A percentile compares a stretch with the other conserved stretches of the same genome.
Conservation (phyloP, 2,888 invertebrate species). For the Eupithecia exiguata region DNA sequence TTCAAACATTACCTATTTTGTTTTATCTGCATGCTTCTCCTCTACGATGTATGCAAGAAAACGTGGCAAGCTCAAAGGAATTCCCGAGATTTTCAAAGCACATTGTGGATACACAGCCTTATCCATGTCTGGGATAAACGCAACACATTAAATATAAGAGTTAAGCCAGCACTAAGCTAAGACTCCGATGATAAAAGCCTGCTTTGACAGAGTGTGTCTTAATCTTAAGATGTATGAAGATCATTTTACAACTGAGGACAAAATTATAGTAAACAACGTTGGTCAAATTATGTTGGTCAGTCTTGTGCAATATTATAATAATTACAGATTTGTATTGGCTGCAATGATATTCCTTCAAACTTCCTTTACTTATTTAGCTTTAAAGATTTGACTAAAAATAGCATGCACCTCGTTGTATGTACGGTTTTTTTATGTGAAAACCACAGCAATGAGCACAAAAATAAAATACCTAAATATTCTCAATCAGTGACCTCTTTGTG, state of each 20-base stretch:
- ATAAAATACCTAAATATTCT: too few species aligned
- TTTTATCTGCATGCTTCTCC: not conserved
- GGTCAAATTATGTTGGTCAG: not conserved
- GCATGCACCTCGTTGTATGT: too few species aligned
- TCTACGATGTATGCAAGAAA: not conserved
- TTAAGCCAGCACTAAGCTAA: slow-evolving; percentile 40
- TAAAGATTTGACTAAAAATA: too few species aligned
- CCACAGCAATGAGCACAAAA: too few species aligned
- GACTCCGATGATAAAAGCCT: slow-evolving; percentile 30
- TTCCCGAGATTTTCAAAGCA: not conserved
- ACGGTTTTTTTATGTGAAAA: too few species aligned
- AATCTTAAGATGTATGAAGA: slow-evolving; percentile 22
- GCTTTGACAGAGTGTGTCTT: slow-evolving; percentile 10
- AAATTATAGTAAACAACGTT: slow-evolving; percentile 11
- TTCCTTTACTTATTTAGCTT: too few species aligned
- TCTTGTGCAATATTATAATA: not conserved
- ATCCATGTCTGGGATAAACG: slow-evolving; percentile 24
- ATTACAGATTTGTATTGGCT: too few species aligned
- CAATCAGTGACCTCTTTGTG: too few species aligned
- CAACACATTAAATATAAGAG: slow-evolving; percentile 46
- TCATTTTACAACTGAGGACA: slow-evolving; percentile 38
- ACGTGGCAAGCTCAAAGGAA: not conserved
- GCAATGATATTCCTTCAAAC: too few species aligned
- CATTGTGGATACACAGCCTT: not conserved
- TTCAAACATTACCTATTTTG: not conserved